Evolutionary conservation across 2,888 invertebrate genomes (phyloP).

Genomic region (Sarcophaga carnaria): DNA sequence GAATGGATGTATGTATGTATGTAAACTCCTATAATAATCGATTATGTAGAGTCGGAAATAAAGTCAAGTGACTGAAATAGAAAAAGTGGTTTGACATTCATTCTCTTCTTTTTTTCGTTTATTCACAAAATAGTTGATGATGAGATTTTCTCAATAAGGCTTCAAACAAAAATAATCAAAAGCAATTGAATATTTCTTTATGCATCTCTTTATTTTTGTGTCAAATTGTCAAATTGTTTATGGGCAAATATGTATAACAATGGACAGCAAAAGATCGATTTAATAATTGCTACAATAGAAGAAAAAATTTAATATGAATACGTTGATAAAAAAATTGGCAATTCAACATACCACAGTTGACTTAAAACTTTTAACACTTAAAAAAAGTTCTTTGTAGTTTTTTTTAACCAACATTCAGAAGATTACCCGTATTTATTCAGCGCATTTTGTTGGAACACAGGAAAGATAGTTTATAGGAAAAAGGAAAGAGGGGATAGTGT

Average conservation of each 20-base stretch:
- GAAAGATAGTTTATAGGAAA: no score
- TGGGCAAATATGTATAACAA: background rate
- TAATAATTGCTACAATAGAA: no score
- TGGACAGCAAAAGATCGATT: no score
- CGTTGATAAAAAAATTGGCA: no score
- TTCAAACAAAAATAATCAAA: background rate
- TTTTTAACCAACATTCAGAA: no score
- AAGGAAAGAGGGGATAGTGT: no score
- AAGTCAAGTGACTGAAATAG: constrained; percentile 62
- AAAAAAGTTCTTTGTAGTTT: no score
- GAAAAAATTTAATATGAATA: no score
- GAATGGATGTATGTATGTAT: background rate
- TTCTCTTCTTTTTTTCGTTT: constrained; percentile 1
- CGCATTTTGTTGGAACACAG: no score
- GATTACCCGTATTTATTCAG: no score
- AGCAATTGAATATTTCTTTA: background rate
- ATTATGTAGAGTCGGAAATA: constrained; percentile 55
- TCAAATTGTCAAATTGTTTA: background rate
- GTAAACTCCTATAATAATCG: constrained; percentile 41
- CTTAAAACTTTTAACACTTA: no score
- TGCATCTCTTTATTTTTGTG: background rate
- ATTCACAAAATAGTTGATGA: background rate
- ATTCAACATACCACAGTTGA: no score
- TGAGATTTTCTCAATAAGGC: constrained; percentile 6
- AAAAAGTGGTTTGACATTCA: constrained; percentile 65